Conservation (phyloP, 2,797 vertebrate genomes). For the Aselliscus stoliczkanus region DNA sequence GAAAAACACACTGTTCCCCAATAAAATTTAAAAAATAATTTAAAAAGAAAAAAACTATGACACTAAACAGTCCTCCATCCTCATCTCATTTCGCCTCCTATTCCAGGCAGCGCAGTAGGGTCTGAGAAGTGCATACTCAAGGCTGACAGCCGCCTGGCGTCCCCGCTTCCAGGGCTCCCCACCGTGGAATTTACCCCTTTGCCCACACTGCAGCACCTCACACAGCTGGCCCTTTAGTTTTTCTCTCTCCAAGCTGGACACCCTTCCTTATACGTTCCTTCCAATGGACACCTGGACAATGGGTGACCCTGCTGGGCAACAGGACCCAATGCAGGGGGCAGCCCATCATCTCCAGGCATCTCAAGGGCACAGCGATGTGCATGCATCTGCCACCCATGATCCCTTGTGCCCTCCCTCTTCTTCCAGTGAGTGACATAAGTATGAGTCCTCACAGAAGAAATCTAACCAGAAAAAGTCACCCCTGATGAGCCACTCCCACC, state of each 20-base stretch:
- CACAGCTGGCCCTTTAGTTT: neutral
- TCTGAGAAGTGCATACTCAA: neutral
- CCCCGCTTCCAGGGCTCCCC: neutral
- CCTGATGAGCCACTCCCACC: neutral
- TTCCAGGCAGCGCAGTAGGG: fast-evolving
- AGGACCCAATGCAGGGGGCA: neutral
- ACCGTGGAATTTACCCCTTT: neutral
- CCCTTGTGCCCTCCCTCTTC: neutral
- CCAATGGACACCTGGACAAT: neutral
- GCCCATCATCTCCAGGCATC: too few species aligned
- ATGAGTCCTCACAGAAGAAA: fast-evolving
- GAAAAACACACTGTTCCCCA: too few species aligned
- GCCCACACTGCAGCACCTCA: neutral
- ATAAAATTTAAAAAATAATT: too few species aligned
- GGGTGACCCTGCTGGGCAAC: neutral
- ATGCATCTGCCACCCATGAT: fast-evolving
- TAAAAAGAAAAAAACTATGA: too few species aligned
- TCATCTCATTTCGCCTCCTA: neutral
- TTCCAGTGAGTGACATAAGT: neutral
- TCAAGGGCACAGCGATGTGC: neutral
- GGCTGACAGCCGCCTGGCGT: neutral
- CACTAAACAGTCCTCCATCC: neutral
- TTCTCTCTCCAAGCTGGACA: neutral
- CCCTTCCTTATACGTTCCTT: neutral
- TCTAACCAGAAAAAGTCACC: neutral